Conservation (phyloP, 2,888 invertebrate species). For the Harpalus rubripes region DNA sequence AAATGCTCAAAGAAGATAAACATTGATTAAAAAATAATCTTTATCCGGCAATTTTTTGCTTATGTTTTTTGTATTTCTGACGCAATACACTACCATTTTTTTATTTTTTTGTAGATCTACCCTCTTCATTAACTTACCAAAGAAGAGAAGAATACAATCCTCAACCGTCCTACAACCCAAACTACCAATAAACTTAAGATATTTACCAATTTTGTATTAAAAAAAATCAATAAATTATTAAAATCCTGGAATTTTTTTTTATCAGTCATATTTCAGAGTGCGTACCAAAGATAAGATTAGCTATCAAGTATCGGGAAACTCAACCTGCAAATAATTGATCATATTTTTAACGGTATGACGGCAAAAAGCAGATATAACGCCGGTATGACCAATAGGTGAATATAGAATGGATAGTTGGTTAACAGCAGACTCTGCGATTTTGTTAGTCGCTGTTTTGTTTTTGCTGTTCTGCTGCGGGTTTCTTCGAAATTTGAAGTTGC, state of each 20-base stretch:
- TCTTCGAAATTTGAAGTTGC: background rate
- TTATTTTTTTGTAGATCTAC: background rate
- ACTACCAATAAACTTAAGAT: slow-evolving; percentile 4
- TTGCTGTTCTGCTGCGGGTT: slow-evolving; percentile 36
- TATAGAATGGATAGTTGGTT: background rate
- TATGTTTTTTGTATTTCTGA: background rate
- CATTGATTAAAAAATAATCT: too few species aligned
- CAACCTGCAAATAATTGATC: slow-evolving; percentile 13
- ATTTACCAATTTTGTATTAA: background rate
- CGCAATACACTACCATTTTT: background rate
- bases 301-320: slow-evolving; percentile 18
- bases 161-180: slow-evolving; percentile 28
- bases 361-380: slow-evolving; percentile 6
- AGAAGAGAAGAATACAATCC: slow-evolving; percentile 12
- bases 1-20: too few species aligned
- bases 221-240: slow-evolving; percentile 48
- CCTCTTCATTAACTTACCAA: too few species aligned
- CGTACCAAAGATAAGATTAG: slow-evolving; percentile 19
- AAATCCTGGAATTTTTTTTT: background rate
- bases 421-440: background rate
- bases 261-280: background rate
- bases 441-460: slow-evolving; percentile 19
- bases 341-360: slow-evolving; percentile 11
- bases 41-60: too few species aligned
- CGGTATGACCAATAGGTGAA: background rate